A percentile compares a stretch with the other conserved stretches of the same genome.
These are phyloP conservation scores for Garrulus glandarius DNA, from an alignment of 2,797 vertebrate species.

Conservation along the genomic window DNA sequence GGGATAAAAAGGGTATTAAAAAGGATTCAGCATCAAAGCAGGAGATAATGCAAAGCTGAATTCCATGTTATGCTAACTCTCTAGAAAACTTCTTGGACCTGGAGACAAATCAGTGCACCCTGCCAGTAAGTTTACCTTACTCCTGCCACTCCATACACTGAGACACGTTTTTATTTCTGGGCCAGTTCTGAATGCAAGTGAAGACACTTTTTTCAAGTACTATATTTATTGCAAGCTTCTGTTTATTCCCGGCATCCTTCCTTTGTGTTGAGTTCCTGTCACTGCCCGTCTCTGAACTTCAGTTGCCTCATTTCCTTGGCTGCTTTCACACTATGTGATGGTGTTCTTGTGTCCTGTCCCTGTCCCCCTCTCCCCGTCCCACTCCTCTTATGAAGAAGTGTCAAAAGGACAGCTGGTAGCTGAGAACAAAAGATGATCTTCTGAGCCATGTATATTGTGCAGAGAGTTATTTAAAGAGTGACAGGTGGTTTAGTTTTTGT, in stretches of 20 bases:
- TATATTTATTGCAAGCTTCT: constrained; percentile 18
- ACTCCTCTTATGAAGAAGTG: neutral
- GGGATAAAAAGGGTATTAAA: neutral
- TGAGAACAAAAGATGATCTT: constrained; percentile 24
- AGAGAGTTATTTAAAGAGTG: neutral
- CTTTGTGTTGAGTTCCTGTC: constrained; percentile 39
- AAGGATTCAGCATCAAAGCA: neutral
- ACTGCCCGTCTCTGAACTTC: neutral
- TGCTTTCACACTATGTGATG: neutral
- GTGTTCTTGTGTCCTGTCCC: neutral
- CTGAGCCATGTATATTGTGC: neutral
- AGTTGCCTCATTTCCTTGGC: constrained; percentile 42
- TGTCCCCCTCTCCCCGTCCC: neutral
- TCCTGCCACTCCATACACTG: neutral
- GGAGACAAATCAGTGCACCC: neutral
- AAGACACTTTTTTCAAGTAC: neutral
- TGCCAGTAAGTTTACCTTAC: neutral
- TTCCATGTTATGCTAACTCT: neutral
- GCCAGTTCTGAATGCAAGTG: neutral
- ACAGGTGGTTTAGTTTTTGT: neutral
- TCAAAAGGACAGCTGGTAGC: neutral
- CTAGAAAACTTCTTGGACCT: neutral
- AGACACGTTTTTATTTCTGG: neutral
- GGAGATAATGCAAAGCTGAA: neutral
- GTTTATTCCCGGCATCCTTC: constrained; percentile 39